These are phyloP conservation scores for Epiblema foenella DNA, from an alignment of 2,888 invertebrate genomes.

Conservation along the genomic window DNA sequence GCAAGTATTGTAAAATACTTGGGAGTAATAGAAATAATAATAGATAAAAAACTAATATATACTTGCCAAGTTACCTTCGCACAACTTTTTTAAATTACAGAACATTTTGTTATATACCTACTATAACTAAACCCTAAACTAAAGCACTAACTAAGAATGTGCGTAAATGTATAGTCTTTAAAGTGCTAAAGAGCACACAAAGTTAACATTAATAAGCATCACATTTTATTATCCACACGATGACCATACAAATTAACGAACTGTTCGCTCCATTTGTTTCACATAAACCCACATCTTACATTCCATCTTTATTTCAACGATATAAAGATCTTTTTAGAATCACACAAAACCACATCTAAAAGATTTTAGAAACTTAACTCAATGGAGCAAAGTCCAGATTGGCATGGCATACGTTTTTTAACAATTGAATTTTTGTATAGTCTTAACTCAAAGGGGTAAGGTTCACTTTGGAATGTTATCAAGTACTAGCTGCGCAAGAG, in stretches of 20 bases:
- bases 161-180: background rate
- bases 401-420: background rate
- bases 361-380: background rate
- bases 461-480: background rate
- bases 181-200: slow-evolving; percentile 15
- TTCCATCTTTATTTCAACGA: background rate
- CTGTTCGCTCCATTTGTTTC: slow-evolving; percentile 27
- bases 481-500: slow-evolving; percentile 22
- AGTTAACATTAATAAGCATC: slow-evolving; percentile 30
- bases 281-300: slow-evolving; percentile 26
- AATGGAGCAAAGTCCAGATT: background rate
- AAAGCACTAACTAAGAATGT: too few relatives aligned
- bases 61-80: too few relatives aligned
- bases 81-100: too few relatives aligned
- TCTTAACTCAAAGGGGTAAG: background rate
- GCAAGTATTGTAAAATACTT: too few relatives aligned
- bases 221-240: slow-evolving; percentile 23
- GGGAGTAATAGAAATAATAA: too few relatives aligned
- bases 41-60: too few relatives aligned
- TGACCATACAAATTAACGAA: slow-evolving; percentile 23
- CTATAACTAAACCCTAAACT: background rate
- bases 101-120: too few relatives aligned
- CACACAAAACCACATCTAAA: background rate
- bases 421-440: background rate
- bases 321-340: slow-evolving; percentile 12